These are phyloP conservation scores for Trichomalopsis sarcophagae DNA, from an alignment of 1,140 invertebrate species.

Conservation along the genomic window DNA sequence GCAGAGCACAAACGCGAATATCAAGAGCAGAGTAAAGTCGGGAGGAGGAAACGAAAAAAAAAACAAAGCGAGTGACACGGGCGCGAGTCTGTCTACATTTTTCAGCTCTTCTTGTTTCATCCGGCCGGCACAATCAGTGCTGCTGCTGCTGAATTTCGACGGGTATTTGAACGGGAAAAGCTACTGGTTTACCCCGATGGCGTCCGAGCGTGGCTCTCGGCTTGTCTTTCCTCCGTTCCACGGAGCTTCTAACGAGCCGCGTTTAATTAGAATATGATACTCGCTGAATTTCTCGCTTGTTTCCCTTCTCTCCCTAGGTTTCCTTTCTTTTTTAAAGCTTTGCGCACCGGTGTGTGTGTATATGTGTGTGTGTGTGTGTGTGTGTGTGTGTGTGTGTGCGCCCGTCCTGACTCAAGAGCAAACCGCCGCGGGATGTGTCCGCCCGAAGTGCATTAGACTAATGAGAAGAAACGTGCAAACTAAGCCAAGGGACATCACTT, in stretches of 20 bases:
- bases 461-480: constrained; percentile 15
- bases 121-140: neutral
- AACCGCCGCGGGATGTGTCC: neutral
- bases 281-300: neutral
- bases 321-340: neutral
- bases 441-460: constrained; percentile 10
- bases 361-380: neutral
- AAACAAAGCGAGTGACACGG: neutral
- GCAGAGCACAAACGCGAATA: constrained; percentile 24
- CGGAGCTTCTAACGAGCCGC: neutral
- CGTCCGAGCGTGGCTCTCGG: neutral
- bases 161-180: neutral
- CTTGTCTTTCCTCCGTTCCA: neutral
- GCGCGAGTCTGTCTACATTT: neutral
- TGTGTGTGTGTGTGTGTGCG: neutral
- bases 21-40: constrained; percentile 15
- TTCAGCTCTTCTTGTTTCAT: neutral
- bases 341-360: neutral
- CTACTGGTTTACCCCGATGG: neutral
- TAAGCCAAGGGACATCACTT: neutral
- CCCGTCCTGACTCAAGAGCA: neutral
- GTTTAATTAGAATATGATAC: constrained; percentile 19
- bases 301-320: neutral
- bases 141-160: neutral
- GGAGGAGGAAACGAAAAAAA: neutral